Percentiles rank a stretch among this genome's conserved stretches.
phyloP scores from a whole-genome alignment of 2,113 vertebrate genomes.

The Pelobates fuscus region DNA sequence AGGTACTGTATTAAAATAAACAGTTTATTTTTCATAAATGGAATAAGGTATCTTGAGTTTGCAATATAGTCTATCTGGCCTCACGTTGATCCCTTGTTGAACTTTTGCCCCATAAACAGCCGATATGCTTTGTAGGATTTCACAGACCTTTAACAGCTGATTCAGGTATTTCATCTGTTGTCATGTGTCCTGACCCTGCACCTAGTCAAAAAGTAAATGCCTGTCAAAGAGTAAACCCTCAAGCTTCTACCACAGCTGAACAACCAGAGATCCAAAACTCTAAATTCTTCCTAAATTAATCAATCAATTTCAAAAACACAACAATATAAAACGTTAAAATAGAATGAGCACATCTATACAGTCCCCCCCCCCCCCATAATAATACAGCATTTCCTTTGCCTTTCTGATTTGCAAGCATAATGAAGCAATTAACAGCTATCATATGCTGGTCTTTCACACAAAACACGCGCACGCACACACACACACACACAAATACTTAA shows the following conservation, averaged over 20 bases:
- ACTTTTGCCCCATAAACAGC: conserved; percentile 7
- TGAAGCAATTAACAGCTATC: conserved; percentile 76
- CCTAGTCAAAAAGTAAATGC: conserved; percentile 7
- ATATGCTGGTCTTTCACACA: conserved; percentile 69
- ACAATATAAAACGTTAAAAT: conserved; percentile 62
- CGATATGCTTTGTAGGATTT: conserved; percentile 4
- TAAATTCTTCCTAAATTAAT: conserved; percentile 35
- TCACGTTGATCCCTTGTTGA: not conserved
- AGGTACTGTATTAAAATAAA: too few relatives aligned
- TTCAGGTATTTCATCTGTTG: conserved; percentile 16
- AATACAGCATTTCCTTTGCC: conserved; percentile 52
- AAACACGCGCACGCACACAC: not conserved
- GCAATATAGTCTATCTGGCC: not conserved
- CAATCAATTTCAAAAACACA: conserved; percentile 61
- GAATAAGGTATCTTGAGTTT: not conserved
- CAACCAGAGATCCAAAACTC: conserved; percentile 51
- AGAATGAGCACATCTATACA: not conserved
- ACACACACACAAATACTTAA: not conserved
- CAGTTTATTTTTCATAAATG: not conserved
- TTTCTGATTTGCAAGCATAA: conserved; percentile 77
- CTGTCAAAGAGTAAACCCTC: conserved; percentile 25
- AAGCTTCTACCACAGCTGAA: conserved; percentile 52
- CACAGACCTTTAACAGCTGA: conserved; percentile 18
- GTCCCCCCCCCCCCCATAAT: conserved; percentile 65
- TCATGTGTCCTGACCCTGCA: conserved; percentile 26